phyloP scores from a whole-genome alignment of 2,113 vertebrate genomes.

The Archilochus colubris region DNA sequence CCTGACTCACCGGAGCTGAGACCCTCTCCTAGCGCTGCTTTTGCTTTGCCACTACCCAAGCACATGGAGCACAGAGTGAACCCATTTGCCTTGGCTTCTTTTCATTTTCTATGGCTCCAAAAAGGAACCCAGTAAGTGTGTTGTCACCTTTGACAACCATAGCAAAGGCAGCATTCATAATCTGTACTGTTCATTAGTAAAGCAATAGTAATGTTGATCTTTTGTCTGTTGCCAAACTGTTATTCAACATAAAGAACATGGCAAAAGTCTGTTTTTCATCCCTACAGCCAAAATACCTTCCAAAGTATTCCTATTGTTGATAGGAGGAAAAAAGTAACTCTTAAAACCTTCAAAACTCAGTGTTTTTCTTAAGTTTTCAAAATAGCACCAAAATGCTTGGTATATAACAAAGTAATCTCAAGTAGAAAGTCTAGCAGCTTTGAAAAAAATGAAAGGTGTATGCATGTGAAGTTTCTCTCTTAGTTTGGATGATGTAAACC shows the following conservation, averaged over 20 bases:
- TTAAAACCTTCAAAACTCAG: not conserved
- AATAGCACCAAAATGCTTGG: not conserved
- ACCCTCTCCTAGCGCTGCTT: not conserved
- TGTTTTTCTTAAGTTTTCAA: not conserved
- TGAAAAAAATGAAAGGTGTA: not conserved
- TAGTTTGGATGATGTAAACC: not conserved
- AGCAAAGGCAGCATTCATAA: not conserved
- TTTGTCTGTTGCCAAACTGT: not conserved
- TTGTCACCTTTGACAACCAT: not conserved
- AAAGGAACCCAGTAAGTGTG: accelerated
- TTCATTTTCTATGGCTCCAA: not conserved
- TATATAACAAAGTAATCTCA: not conserved
- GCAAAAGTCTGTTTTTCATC: not conserved
- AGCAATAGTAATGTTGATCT: not conserved
- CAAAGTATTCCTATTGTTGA: not conserved
- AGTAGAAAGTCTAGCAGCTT: not conserved
- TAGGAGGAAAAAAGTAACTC: not conserved
- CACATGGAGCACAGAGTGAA: not conserved
- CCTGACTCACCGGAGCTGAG: not conserved
- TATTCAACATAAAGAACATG: not conserved
- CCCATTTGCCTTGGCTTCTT: not conserved
- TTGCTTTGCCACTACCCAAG: not conserved
- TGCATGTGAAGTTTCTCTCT: not conserved
- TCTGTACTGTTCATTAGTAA: not conserved
- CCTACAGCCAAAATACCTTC: not conserved